These are phyloP conservation scores for Lacanobia wlatinum DNA, from an alignment of 2,888 invertebrate genomes.

Conservation along the genomic window DNA sequence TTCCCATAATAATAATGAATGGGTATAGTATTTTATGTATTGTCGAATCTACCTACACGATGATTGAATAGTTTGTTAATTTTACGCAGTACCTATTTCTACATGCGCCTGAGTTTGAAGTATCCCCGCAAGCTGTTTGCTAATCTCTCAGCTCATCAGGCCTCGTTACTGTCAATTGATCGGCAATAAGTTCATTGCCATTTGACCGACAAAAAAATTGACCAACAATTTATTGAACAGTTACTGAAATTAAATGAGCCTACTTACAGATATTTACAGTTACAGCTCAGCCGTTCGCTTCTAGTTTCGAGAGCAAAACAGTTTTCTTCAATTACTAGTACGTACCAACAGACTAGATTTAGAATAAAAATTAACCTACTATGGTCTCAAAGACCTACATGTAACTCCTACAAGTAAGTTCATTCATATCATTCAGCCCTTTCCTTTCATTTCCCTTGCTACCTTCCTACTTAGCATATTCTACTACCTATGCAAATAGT, in stretches of 20 bases:
- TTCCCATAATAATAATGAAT: constrained; percentile 22
- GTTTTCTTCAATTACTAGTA: not conserved
- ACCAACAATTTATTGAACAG: constrained; percentile 56
- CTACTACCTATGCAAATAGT: constrained; percentile 33
- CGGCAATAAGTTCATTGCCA: constrained; percentile 70
- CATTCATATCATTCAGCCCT: not conserved
- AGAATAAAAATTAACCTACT: too few relatives aligned
- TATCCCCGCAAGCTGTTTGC: constrained; percentile 50
- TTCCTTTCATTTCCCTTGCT: constrained; percentile 12
- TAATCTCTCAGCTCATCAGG: constrained; percentile 67
- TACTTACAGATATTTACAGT: constrained; percentile 36
- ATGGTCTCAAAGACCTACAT: not conserved
- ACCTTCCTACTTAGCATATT: constrained; percentile 1
- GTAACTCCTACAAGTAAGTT: constrained; percentile 1
- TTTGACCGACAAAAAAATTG: constrained; percentile 63
- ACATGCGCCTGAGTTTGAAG: constrained; percentile 29
- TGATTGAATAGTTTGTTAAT: too few relatives aligned
- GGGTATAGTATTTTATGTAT: not conserved
- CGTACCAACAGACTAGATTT: not conserved
- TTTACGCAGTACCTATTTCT: not conserved
- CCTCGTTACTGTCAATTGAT: constrained; percentile 71
- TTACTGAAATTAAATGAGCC: constrained; percentile 50
- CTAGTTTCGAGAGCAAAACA: constrained; percentile 14
- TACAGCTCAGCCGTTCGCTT: not conserved
- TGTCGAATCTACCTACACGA: constrained; percentile 2